Conservation (phyloP, 2,113 vertebrate species). For the Lepisosteus oculatus region DNA sequence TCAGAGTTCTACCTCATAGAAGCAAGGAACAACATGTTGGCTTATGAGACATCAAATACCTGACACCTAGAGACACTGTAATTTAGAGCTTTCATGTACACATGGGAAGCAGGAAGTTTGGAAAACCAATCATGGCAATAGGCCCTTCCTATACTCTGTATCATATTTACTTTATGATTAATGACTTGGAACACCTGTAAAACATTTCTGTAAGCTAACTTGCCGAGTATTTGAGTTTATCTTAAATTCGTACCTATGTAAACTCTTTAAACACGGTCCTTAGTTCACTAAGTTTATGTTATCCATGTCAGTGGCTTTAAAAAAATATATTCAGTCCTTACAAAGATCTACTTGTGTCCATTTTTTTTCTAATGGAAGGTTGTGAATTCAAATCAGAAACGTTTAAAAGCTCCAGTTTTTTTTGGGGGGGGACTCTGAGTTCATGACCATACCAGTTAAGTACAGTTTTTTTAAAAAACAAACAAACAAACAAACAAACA, state of each 20-base stretch:
- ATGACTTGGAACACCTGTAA: conserved; percentile 25
- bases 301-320: conserved; percentile 11
- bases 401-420: neutral
- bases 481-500: neutral
- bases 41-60: neutral
- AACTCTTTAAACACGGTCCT: conserved; percentile 22
- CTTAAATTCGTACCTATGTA: conserved; percentile 22
- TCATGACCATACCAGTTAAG: neutral
- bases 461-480: neutral
- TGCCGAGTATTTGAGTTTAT: conserved; percentile 18
- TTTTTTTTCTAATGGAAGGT: neutral
- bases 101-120: conserved; percentile 28
- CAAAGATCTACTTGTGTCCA: neutral
- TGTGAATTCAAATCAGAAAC: neutral
- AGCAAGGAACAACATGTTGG: conserved; percentile 1
- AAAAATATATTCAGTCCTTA: conserved; percentile 8
- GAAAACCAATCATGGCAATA: conserved; percentile 24
- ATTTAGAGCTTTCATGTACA: conserved; percentile 17
- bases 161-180: conserved; percentile 27
- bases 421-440: neutral
- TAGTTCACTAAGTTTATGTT: conserved; percentile 4
- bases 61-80: conserved; percentile 11
- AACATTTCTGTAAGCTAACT: conserved; percentile 25
- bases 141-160: conserved; percentile 21
- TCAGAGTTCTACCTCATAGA: neutral